These are phyloP conservation scores for Stratiomys singularior DNA, from an alignment of 2,888 invertebrate species.

Conservation along the genomic window DNA sequence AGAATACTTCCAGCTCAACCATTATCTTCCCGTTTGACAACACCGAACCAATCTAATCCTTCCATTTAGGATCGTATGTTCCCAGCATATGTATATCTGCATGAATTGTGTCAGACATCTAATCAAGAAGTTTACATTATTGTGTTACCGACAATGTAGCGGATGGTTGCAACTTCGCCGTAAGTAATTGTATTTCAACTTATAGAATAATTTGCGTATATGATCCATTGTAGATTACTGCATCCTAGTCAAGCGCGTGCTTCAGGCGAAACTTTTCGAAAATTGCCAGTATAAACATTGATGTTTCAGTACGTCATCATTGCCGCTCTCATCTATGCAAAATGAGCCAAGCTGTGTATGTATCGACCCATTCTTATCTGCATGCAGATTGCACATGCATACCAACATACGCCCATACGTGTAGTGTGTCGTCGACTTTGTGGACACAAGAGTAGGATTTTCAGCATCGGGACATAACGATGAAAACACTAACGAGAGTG, in stretches of 20 bases:
- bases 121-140: slow-evolving; percentile 37
- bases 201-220: slow-evolving; percentile 3
- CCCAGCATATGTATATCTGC: background rate
- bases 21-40: no score
- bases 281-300: slow-evolving; percentile 19
- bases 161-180: background rate
- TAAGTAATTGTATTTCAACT: slow-evolving; percentile 25
- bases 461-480: background rate
- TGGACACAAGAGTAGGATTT: background rate
- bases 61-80: no score
- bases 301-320: background rate
- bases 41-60: no score
- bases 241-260: background rate
- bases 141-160: slow-evolving; percentile 30
- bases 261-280: background rate
- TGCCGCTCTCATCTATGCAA: background rate
- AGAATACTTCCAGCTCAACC: no score
- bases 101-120: slow-evolving; percentile 23
- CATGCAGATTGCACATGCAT: no score
- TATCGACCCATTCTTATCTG: no score
- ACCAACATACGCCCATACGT: no score
- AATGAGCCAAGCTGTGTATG: no score
- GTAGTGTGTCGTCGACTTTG: background rate
- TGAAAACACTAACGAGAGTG: background rate
- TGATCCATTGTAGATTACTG: slow-evolving; percentile 13